These are phyloP conservation scores for Andrena minutula DNA, from an alignment of 2,888 invertebrate genomes.

Conservation along the genomic window DNA sequence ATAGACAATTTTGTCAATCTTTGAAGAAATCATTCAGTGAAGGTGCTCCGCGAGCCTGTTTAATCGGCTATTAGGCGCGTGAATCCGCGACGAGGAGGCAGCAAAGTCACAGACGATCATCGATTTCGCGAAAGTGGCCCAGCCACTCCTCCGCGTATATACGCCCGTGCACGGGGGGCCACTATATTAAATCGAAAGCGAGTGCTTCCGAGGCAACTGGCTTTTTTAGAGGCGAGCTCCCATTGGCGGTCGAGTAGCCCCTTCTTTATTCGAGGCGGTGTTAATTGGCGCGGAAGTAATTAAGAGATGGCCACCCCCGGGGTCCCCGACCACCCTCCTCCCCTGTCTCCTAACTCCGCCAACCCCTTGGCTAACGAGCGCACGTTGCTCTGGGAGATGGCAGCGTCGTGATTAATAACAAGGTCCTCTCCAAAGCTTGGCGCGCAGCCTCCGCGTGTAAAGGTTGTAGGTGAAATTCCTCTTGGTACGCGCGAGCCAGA, in stretches of 20 bases:
- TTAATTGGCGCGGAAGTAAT: constrained; percentile 84
- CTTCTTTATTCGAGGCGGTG: constrained; percentile 77
- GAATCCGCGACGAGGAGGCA: constrained; percentile 26
- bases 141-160: constrained; percentile 29
- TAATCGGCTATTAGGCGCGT: constrained; percentile 34
- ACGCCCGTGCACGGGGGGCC: neutral
- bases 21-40: neutral
- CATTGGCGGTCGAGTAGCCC: constrained; percentile 75
- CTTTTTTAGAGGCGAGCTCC: constrained; percentile 68
- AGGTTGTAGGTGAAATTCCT: constrained; percentile 79
- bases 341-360: constrained; percentile 55
- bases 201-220: constrained; percentile 64
- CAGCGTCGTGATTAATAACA: constrained; percentile 83
- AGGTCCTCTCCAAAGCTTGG: constrained; percentile 79
- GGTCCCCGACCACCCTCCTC: constrained; percentile 56
- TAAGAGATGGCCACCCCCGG: constrained; percentile 80
- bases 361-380: constrained; percentile 79
- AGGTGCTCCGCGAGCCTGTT: neutral
- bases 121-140: constrained; percentile 53
- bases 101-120: constrained; percentile 45
- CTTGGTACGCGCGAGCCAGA: constrained; percentile 45
- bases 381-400: constrained; percentile 81
- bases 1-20: neutral
- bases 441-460: constrained; percentile 74
- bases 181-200: constrained; percentile 68